Base-by-base conservation (phyloP, 2,888 invertebrate genomes). In the Linyphia triangularis region DNA sequence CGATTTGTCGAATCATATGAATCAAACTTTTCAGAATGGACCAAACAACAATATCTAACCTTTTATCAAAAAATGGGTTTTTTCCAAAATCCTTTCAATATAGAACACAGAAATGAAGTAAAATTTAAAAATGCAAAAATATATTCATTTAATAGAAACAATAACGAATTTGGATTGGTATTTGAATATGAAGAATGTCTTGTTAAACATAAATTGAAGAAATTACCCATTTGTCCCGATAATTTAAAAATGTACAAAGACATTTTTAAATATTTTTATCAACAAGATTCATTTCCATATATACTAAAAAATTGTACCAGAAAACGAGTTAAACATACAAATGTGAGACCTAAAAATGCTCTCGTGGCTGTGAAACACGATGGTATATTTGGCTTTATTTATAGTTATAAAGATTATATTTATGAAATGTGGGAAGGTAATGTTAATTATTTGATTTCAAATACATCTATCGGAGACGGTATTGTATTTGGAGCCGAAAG, bases 351-450 rank as follows among this genome's bases (percentile, higher is more conserved):
- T 26, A n/a, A 40, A 65, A 43, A 67, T 78, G 24, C 65, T 7
- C 26, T 78, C 2, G 37, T 78, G 1, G 78, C 78, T 4, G 7
- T 78, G 0, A 78, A 78, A 28, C 78, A 78, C 19, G 78, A 78
- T 37, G 78, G 78, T 26, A 65, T 78, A 24, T 78, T 78, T 65
- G 78, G 78, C 13, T 40, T 65, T 13, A 26, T 78, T 16, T 65
- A 78, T 6, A 65, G 65, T 65, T 78, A 78, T 65, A 10, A 65
- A n/a, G 9, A 65, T 65, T 78, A 61, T 19, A 78, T 78, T 65
- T 78, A 65, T 26, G 78, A 78, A 65, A 28, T 30, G 22, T 78
- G 78, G 78, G 78, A 78, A 65, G 65, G 78, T 28, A 78, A 78
- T 28, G 9, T 13, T 16, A 37, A 40, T 24, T 9, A 43, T 10